A percentile compares a stretch with the other conserved stretches of the same genome.
Evolutionary conservation across 2,113 vertebrate species (phyloP).

Genomic region (human): GRCh38 chr2:114572501-114573000

Average conservation of each 20-base stretch:
- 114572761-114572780: background rate
- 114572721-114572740: background rate
- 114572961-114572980: background rate
- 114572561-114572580: background rate
- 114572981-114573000: too few relatives aligned
- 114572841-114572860: background rate
- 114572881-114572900: background rate
- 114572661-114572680: slow-evolving; percentile 5
- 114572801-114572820: background rate
- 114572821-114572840: background rate
- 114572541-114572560: background rate
- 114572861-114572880: background rate
- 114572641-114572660: background rate
- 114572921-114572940: background rate
- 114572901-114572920: background rate
- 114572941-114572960: background rate
- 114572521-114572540: slow-evolving; percentile 21
- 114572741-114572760: background rate
- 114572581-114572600: background rate
- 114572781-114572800: background rate
- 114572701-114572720: background rate
- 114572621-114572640: background rate
- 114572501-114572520: slow-evolving; percentile 13
- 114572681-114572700: background rate
- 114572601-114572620: background rate